Evolutionary conservation across 2,113 vertebrate genomes (phyloP).

Genomic region (Tupaia tana): DNA sequence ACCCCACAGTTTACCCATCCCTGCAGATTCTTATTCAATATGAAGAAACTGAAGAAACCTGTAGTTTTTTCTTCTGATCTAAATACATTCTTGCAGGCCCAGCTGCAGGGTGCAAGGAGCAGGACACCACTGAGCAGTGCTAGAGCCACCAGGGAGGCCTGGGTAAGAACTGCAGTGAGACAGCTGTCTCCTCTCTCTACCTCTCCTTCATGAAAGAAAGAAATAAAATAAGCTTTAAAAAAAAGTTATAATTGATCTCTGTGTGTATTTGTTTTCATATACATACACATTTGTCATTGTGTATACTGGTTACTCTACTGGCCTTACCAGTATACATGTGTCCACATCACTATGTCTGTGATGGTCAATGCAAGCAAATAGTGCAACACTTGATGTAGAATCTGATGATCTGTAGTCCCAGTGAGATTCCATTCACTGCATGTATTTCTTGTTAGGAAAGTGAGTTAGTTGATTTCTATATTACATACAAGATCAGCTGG

Average conservation of each 20-base stretch:
- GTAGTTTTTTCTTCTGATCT: neutral
- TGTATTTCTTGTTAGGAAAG: slow-evolving; percentile 46
- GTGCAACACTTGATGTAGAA: neutral
- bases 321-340: neutral
- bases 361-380: neutral
- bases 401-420: neutral
- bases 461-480: slow-evolving; percentile 5
- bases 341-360: neutral
- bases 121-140: too few relatives aligned
- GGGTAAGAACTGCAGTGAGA: too few relatives aligned
- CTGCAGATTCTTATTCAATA: neutral
- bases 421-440: neutral
- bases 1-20: neutral
- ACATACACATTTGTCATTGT: neutral
- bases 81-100: neutral
- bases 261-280: neutral
- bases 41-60: too few relatives aligned
- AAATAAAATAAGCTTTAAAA: too few relatives aligned
- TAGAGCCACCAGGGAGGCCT: too few relatives aligned
- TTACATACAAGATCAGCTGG: neutral
- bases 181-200: too few relatives aligned
- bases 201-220: too few relatives aligned
- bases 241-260: neutral
- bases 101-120: too few relatives aligned
- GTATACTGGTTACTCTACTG: neutral